phyloP scores from a whole-genome alignment of 2,888 invertebrate genomes.

The Ectobius pallidus region DNA sequence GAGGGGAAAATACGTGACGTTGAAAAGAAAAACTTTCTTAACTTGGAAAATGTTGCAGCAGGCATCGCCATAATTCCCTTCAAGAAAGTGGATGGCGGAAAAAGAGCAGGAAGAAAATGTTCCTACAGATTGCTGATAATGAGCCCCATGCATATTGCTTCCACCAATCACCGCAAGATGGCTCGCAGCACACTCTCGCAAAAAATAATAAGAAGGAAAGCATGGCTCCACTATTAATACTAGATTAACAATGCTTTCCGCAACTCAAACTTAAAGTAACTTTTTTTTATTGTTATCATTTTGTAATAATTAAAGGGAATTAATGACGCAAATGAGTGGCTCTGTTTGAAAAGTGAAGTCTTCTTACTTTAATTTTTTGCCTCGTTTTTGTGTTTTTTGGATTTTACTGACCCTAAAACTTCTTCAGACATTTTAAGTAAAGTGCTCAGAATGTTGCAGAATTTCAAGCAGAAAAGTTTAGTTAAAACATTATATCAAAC shows the following conservation, averaged over 20 bases:
- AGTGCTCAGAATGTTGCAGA: too few species aligned
- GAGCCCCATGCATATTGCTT: slow-evolving; percentile 37
- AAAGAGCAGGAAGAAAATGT: slow-evolving; percentile 27
- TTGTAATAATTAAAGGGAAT: slow-evolving; percentile 13
- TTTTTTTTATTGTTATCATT: slow-evolving; percentile 9
- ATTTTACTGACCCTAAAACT: too few species aligned
- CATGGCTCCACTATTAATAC: slow-evolving; percentile 20
- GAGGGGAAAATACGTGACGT: slow-evolving; percentile 42
- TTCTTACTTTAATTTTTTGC: neutral
- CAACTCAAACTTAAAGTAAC: neutral
- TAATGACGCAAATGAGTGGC: slow-evolving; percentile 17
- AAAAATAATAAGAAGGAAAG: slow-evolving; percentile 15
- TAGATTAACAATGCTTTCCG: slow-evolving; percentile 6
- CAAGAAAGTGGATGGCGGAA: slow-evolving; percentile 27
- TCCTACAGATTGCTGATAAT: slow-evolving; percentile 37
- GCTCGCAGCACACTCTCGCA: slow-evolving; percentile 11
- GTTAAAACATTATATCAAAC: too few species aligned
- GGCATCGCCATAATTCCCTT: slow-evolving; percentile 34
- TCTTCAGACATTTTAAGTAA: too few species aligned
- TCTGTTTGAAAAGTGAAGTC: neutral
- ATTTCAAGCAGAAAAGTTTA: too few species aligned
- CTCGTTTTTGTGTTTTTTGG: too few species aligned
- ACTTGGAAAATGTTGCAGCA: slow-evolving; percentile 39
- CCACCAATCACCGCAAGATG: slow-evolving; percentile 36
- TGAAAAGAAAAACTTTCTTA: slow-evolving; percentile 43